Evolutionary conservation across 2,797 vertebrate genomes (phyloP), one percentile per base, ranked within the genome.

Genomic region (Dendrocincla tyrannina): DNA sequence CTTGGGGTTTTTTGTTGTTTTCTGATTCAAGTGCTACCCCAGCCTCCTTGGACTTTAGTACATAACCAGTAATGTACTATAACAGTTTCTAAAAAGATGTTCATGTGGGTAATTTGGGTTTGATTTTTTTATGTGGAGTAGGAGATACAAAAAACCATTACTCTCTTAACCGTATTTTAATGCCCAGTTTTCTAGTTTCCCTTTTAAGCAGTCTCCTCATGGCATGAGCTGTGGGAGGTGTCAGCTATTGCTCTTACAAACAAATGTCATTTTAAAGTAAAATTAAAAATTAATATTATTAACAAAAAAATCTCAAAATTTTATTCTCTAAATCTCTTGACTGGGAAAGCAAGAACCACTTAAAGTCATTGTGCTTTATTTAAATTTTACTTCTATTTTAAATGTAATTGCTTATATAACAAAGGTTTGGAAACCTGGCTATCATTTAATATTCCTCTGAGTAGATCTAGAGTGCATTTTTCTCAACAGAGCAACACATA

Each of bases 1-100:
- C 33, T 81, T 32, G 2, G 4, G 10, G 0, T 0, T 5, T 13
- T 62, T 56, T 41, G 5, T 23, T 73, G 8, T 42, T 74, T 87
- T 75, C 62, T 35, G 17, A 3, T n/a, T 63, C 46, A 53, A 63
- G 13, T 44, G 11, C 27, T 87, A 9, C 5, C 7, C 17, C 72
- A 44, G 13, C 5, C 78, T 10, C 11, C 11, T 41, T 83, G 46
- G 12, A 16, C 9, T 13, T 20, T 17, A 52, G 19, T n/a, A 55
- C 9, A 6, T 10, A 56, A 64, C 27, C 32, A 78, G 7, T 18
- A 88, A 86, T 8, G 14, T 32, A 47, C 30, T 9, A 60, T 5
- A 80, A 11, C 30, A 66, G 32, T 53, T 78, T 73, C n/a, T 84
- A 37, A 41, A 75, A 77, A 73, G n/a, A 53, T 27, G 13, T 1